Percentiles rank a stretch among this genome's conserved stretches.
Evolutionary conservation across 2,888 invertebrate species (phyloP).

Genomic region (Taphrorychus bicolor): DNA sequence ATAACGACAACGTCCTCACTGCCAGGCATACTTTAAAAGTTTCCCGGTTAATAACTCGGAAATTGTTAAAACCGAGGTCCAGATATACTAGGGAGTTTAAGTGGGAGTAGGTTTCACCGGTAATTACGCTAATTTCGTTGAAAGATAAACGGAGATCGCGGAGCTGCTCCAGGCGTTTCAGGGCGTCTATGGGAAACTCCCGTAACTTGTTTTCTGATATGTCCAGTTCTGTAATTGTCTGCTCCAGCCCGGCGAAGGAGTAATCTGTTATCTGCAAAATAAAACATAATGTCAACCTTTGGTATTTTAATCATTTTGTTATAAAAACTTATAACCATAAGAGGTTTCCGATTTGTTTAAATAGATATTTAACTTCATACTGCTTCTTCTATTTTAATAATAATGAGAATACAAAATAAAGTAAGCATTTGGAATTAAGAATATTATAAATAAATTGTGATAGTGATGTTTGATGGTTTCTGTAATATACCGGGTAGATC

Average conservation of each 20-base stretch:
- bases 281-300: no score
- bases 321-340: no score
- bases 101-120: slow-evolving; percentile 74
- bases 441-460: no score
- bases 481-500: no score
- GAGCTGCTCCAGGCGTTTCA: slow-evolving; percentile 77
- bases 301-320: no score
- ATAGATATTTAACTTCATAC: no score
- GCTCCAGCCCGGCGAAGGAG: slow-evolving; percentile 80
- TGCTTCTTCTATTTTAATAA: no score
- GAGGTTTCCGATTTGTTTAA: no score
- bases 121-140: slow-evolving; percentile 78
- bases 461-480: no score
- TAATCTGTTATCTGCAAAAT: slow-evolving; percentile 68
- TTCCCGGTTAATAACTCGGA: slow-evolving; percentile 76
- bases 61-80: slow-evolving; percentile 86
- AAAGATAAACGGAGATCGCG: slow-evolving; percentile 77
- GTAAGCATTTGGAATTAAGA: no score
- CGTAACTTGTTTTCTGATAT: slow-evolving; percentile 87
- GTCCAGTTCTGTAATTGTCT: slow-evolving; percentile 81
- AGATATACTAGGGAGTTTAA: slow-evolving; percentile 77
- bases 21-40: slow-evolving; percentile 83
- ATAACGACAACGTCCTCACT: slow-evolving; percentile 79
- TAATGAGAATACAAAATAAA: no score
- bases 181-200: slow-evolving; percentile 79